Evolutionary conservation across 2,888 invertebrate genomes (phyloP).

Genomic region (Polylopha cassiicola): DNA sequence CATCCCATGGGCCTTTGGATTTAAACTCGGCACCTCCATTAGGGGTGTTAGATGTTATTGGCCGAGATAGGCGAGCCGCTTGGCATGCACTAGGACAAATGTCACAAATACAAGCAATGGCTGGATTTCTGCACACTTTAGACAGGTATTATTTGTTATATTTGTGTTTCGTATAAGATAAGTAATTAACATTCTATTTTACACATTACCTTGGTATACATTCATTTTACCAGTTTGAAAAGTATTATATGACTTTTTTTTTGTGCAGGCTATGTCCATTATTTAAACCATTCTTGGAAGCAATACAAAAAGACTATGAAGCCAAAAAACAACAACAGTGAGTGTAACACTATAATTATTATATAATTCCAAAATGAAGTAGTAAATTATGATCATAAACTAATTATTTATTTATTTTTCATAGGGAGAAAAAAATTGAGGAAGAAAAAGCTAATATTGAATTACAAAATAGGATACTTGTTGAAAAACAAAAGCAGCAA

Average conservation of each 20-base stretch:
- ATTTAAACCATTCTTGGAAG: conserved; percentile 93
- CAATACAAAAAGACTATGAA: conserved; percentile 91
- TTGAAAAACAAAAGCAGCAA: conserved; percentile 81
- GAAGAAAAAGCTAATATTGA: conserved; percentile 76
- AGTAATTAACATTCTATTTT: too few relatives aligned
- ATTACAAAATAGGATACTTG: conserved; percentile 76
- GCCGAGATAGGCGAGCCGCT: conserved; percentile 92
- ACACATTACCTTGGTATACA: background rate
- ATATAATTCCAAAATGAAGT: too few relatives aligned
- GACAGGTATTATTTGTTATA: conserved; percentile 73
- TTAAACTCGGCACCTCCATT: conserved; percentile 85
- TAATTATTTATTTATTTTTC: too few relatives aligned
- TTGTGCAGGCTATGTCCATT: conserved; percentile 86
- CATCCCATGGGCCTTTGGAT: conserved; percentile 88
- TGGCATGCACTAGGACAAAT: conserved; percentile 96
- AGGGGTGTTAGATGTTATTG: conserved; percentile 96
- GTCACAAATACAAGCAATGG: conserved; percentile 91
- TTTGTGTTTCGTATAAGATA: background rate
- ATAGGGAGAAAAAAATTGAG: conserved; percentile 73
- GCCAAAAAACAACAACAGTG: conserved; percentile 80
- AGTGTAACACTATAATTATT: too few relatives aligned
- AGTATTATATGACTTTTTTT: conserved; percentile 18
- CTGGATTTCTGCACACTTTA: conserved; percentile 92
- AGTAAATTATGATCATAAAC: too few relatives aligned
- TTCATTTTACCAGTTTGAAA: too few relatives aligned